phyloP scores from a whole-genome alignment of 2,797 vertebrate genomes.

The Eleutherodactylus coqui region DNA sequence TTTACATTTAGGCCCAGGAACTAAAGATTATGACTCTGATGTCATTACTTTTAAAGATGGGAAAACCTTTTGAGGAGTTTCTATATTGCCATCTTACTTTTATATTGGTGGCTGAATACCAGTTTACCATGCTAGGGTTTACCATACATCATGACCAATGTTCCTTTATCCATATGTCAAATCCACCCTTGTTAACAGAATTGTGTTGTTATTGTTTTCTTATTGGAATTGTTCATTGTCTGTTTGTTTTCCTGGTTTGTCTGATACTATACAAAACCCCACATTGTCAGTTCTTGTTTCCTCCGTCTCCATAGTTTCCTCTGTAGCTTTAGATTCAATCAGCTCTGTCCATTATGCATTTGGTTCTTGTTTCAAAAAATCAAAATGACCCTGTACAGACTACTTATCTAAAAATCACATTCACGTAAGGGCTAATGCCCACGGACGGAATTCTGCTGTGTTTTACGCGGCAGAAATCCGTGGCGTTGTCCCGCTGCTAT shows the following conservation, averaged over 20 bases:
- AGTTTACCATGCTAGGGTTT: not conserved
- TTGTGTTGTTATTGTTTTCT: not conserved
- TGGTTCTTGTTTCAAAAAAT: conserved; percentile 55
- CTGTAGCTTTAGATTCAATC: conserved; percentile 56
- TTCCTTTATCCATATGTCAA: conserved; percentile 20
- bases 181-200: conserved; percentile 3
- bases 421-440: too few species aligned
- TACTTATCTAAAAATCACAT: not conserved
- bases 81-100: not conserved
- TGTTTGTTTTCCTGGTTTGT: conserved; percentile 70
- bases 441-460: too few species aligned
- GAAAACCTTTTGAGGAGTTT: not conserved
- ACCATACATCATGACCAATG: not conserved
- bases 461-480: too few species aligned
- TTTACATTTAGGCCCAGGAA: not conserved
- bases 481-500: too few species aligned
- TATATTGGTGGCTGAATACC: not conserved
- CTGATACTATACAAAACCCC: conserved; percentile 60
- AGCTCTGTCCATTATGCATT: conserved; percentile 49
- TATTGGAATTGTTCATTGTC: conserved; percentile 62
- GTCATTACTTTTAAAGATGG: not conserved
- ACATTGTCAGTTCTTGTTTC: conserved; percentile 70
- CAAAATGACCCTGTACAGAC: conserved; percentile 12
- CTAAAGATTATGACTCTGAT: too few species aligned
- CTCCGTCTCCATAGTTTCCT: conserved; percentile 76